A percentile compares a stretch with the other conserved stretches of the same genome.
Evolutionary conservation across 2,888 invertebrate genomes (phyloP).

Genomic region (Barypeithes pellucidus): DNA sequence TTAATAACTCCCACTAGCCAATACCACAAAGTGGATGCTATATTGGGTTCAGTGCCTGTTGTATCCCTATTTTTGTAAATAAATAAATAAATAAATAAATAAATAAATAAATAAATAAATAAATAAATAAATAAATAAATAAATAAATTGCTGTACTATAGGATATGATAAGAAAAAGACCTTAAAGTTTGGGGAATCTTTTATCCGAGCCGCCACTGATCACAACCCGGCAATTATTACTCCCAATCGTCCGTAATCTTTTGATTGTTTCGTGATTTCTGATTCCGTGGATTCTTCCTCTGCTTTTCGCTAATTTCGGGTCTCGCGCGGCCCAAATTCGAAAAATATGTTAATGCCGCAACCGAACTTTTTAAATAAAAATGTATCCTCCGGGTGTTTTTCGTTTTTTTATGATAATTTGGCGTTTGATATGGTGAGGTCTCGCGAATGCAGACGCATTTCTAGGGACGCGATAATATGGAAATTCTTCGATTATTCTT

Average conservation of each 20-base stretch:
- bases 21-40: no score
- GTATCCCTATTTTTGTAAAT: no score
- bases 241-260: constrained; percentile 34
- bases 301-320: constrained; percentile 40
- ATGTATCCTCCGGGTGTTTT: constrained; percentile 41
- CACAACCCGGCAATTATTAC: constrained; percentile 29
- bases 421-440: constrained; percentile 34
- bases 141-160: no score
- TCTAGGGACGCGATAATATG: constrained; percentile 11
- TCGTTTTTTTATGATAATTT: constrained; percentile 45
- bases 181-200: no score
- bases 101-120: no score
- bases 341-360: constrained; percentile 47
- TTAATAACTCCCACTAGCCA: no score
- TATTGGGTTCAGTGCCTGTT: no score
- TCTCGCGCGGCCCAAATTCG: constrained; percentile 38
- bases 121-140: no score
- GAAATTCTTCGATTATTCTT: constrained; percentile 7
- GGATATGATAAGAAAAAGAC: no score
- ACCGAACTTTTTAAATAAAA: constrained; percentile 36
- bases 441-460: constrained; percentile 22
- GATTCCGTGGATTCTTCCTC: constrained; percentile 31
- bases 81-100: no score
- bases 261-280: constrained; percentile 45
- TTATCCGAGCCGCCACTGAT: neutral